A percentile compares a stretch with the other conserved stretches of the same genome.
These are phyloP conservation scores for Drosophila neutralis DNA, from an alignment of 2,888 invertebrate species.

Conservation along the genomic window DNA sequence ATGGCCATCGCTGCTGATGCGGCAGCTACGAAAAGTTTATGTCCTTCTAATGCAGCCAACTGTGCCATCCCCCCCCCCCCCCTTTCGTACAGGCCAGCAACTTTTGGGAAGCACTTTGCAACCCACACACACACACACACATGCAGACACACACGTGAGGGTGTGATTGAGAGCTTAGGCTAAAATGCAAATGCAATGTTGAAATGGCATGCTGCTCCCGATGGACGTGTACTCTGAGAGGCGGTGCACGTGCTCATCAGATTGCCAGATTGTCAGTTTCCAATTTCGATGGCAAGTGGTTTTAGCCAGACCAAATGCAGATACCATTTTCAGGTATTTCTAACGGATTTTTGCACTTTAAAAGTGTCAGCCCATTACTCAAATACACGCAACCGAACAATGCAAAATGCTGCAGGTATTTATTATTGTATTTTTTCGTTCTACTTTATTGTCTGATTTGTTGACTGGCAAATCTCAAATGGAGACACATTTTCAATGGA, in stretches of 20 bases:
- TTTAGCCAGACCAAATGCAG: slow-evolving; percentile 38
- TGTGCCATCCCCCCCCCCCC: neutral
- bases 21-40: slow-evolving; percentile 25
- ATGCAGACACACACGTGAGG: neutral
- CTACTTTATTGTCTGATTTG: slow-evolving; percentile 30
- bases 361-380: slow-evolving; percentile 46
- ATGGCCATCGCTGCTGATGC: slow-evolving; percentile 36
- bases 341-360: slow-evolving; percentile 47
- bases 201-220: slow-evolving; percentile 24
- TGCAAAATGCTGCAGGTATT: slow-evolving; percentile 51
- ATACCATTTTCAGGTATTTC: slow-evolving; percentile 24
- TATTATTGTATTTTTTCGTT: slow-evolving; percentile 22
- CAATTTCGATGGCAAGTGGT: slow-evolving; percentile 28
- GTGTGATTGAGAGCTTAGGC: slow-evolving; percentile 46
- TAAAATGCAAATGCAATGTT: slow-evolving; percentile 52
- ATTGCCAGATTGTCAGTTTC: slow-evolving; percentile 45
- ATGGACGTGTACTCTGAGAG: slow-evolving; percentile 24
- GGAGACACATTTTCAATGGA: slow-evolving; percentile 78
- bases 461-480: slow-evolving; percentile 69
- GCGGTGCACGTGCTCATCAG: slow-evolving; percentile 41
- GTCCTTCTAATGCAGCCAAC: slow-evolving; percentile 16
- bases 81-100: neutral
- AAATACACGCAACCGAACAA: slow-evolving; percentile 24
- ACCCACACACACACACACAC: slow-evolving; percentile 22
- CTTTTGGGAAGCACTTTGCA: slow-evolving; percentile 29